Evolutionary conservation across 2,113 vertebrate species (phyloP).

Genomic region (Oreochromis spilurus): DNA sequence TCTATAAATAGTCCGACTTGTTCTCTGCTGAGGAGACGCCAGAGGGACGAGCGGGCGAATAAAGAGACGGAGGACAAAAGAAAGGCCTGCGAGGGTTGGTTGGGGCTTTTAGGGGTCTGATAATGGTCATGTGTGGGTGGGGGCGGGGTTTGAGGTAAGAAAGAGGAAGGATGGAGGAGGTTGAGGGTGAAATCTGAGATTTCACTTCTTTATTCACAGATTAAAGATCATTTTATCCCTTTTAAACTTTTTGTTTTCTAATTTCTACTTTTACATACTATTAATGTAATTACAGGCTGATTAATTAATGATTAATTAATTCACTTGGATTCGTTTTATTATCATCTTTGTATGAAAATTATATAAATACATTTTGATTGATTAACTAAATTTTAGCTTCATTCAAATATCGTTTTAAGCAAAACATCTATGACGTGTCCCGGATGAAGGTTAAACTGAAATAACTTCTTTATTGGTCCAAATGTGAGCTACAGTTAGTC

Average conservation of each 20-base stretch:
- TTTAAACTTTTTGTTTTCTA: not conserved
- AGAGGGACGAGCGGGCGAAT: not conserved
- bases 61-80: not conserved
- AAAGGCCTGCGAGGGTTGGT: not conserved
- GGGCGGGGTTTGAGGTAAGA: not conserved
- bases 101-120: not conserved
- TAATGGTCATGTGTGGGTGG: not conserved
- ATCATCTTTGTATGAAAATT: not conserved
- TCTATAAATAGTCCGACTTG: conserved; percentile 36
- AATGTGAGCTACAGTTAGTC: not conserved
- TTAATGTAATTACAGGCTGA: not conserved
- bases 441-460: not conserved
- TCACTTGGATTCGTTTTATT: not conserved
- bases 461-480: not conserved
- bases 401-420: not conserved
- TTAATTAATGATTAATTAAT: not conserved
- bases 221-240: not conserved
- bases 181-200: not conserved
- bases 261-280: not conserved
- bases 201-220: not conserved
- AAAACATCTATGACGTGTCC: not conserved
- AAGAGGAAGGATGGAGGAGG: not conserved
- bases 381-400: not conserved
- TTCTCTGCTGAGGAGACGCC: not conserved
- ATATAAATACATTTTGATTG: no score